Evolutionary conservation across 2,888 invertebrate species (phyloP), one percentile per base, ranked within the genome.

Genomic region (Ophion obscuratus): DNA sequence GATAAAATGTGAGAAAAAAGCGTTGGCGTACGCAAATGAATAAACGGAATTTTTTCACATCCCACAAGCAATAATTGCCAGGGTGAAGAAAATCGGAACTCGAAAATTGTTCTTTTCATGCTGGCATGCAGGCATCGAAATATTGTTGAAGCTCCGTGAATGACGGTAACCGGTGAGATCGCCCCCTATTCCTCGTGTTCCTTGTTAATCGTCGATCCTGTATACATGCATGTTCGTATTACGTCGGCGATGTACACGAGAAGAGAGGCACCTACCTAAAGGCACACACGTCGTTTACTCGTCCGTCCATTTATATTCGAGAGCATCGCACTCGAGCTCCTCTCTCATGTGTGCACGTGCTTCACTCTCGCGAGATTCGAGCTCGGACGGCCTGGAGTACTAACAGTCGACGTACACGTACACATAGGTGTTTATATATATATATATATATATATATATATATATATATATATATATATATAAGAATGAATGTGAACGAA

Each of bases 291-390:
- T 81, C 83, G 81, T 83, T 83, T 81, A 83, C 80, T 81, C 77
- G 77, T 78, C 64, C 70, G 78, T 81, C 81, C 86, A 86, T 83
- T 86, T 86, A 86, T 83, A 86, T 83, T 83, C 83, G 83, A 81
- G 83, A 83, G 86, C 83, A 86, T 86, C 83, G 83, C 81, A 78
- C 86, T 78, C 73, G 74, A 77, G 83, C 47, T 77, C 68, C 17
- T 53, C 73, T 77, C 83, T 74, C 40, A 61, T 61, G 27, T 53
- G 70, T 62, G 62, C 70, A 79, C 70, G 70, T 70, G 77, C 81
- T 84, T 64, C 74, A 77, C 78, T 83, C 76, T 71, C 77, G 68
- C 61, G 77, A 77, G 74, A 77, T 83, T 76, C 75, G 70, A 81
- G 62, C 74, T 71, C 75, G 70, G 73, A 20, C 44, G 47, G 73